Evolutionary conservation across 1,140 invertebrate species (phyloP), one percentile per base, ranked within the genome.

Genomic region (Pectinophora gossypiella): DNA sequence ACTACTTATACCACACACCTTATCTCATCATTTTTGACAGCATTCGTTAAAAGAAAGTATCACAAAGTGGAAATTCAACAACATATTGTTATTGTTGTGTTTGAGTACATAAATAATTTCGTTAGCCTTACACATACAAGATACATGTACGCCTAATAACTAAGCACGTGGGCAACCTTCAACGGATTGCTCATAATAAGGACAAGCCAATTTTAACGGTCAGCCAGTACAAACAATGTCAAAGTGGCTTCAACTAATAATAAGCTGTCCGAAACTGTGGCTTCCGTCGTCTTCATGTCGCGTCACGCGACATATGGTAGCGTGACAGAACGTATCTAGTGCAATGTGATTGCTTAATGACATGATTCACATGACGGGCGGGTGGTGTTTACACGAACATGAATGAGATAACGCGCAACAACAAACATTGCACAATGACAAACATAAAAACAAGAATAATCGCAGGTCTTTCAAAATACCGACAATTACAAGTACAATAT

Each of bases 71-170:
- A 27, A 27, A 27, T 27, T 5, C 23, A 6, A 12, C 5, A 27
- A 27, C 5, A 27, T 27, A 27, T 5, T 6, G 5, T 12, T 12
- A 6, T n/a, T n/a, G n/a, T n/a, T n/a, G n/a, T n/a, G n/a, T n/a
- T n/a, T n/a, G n/a, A n/a, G n/a, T n/a, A n/a, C n/a, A n/a, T n/a
- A n/a, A n/a, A n/a, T n/a, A n/a, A n/a, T n/a, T n/a, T n/a, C n/a
- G n/a, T n/a, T n/a, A n/a, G n/a, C 43, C 20, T 44, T 45, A n/a
- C 42, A 13, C n/a, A 13, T 35, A 27, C 42, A 6, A 50, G 21
- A n/a, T 16, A 32, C 15, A 46, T 20, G 42, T 49, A 46, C 36
- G 22, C 12, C 20, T 44, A 20, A 43, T 32, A n/a, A n/a, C n/a
- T n/a, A n/a, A n/a, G n/a, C n/a, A n/a, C 9, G n/a, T 32, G 27